These are phyloP conservation scores for Calosoma granatense DNA, from an alignment of 1,140 invertebrate species.

Conservation along the genomic window DNA sequence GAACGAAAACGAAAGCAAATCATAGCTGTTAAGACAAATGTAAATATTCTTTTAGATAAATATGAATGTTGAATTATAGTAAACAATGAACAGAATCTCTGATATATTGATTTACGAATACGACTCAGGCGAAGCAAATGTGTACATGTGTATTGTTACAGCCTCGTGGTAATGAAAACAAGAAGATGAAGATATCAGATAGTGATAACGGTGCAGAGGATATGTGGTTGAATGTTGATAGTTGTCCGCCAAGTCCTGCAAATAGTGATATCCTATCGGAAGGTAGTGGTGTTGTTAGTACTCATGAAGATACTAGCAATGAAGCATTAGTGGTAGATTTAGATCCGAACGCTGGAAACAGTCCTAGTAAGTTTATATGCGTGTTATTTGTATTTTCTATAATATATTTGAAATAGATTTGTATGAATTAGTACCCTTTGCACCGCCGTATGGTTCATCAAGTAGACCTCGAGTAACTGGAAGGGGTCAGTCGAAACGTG, in stretches of 20 bases:
- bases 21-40: slow-evolving; percentile 21
- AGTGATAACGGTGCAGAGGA: neutral
- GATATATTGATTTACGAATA: too few relatives aligned
- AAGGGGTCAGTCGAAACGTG: slow-evolving; percentile 51
- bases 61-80: too few relatives aligned
- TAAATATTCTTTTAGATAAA: slow-evolving; percentile 10
- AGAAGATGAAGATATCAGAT: neutral
- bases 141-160: too few relatives aligned
- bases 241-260: neutral
- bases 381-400: slow-evolving; percentile 1
- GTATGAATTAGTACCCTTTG: neutral
- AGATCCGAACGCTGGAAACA: neutral
- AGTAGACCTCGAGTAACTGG: slow-evolving; percentile 40
- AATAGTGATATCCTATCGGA: neutral
- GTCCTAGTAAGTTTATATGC: neutral
- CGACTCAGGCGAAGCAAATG: too few relatives aligned
- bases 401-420: neutral
- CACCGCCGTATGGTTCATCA: slow-evolving; percentile 22
- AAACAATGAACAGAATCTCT: too few relatives aligned
- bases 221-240: neutral
- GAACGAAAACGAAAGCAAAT: slow-evolving; percentile 31
- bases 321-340: slow-evolving; percentile 11
- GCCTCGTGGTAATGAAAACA: neutral
- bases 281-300: neutral
- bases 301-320: slow-evolving; percentile 14